phyloP scores from a whole-genome alignment of 2,888 invertebrate genomes.

The Apoda limacodes region DNA sequence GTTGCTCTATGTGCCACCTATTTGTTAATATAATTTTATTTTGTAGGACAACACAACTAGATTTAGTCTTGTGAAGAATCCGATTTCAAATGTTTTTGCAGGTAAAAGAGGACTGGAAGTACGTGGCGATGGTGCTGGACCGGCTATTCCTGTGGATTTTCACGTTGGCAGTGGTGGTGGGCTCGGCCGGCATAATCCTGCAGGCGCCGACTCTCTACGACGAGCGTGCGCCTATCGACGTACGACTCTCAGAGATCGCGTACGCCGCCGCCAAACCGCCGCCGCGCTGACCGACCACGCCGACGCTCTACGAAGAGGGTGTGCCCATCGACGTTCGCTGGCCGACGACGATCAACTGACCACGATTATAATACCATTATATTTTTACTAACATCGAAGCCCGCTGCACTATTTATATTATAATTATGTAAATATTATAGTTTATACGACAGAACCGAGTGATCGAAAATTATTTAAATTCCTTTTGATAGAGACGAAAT shows the following conservation, averaged over 20 bases:
- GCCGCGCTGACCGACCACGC: constrained; percentile 29
- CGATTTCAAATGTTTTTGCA: constrained; percentile 76
- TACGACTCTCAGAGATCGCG: constrained; percentile 89
- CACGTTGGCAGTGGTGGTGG: constrained; percentile 93
- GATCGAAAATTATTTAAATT: constrained; percentile 58
- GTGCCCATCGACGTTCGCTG: constrained; percentile 12
- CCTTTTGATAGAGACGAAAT: constrained; percentile 66
- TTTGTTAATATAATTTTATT: no score
- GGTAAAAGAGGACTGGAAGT: constrained; percentile 99
- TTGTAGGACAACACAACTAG: constrained; percentile 86
- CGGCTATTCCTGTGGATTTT: constrained; percentile 97
- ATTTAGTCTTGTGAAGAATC: no score
- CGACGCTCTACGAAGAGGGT: constrained; percentile 4
- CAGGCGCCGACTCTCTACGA: constrained; percentile 96
- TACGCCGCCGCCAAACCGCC: constrained; percentile 87
- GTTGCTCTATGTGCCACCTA: constrained; percentile 26
- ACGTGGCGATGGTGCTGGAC: constrained; percentile 98
- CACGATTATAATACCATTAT: neutral
- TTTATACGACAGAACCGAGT: constrained; percentile 55
- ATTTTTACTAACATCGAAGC: constrained; percentile 1
- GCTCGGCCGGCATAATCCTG: constrained; percentile 93
- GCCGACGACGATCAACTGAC: constrained; percentile 5
- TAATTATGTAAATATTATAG: constrained; percentile 39
- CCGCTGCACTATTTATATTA: constrained; percentile 37
- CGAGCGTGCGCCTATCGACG: constrained; percentile 88